Percentiles rank a stretch among this genome's conserved stretches.
Evolutionary conservation across 2,113 vertebrate species (phyloP).

Genomic region (Benitochromis conjunctus): DNA sequence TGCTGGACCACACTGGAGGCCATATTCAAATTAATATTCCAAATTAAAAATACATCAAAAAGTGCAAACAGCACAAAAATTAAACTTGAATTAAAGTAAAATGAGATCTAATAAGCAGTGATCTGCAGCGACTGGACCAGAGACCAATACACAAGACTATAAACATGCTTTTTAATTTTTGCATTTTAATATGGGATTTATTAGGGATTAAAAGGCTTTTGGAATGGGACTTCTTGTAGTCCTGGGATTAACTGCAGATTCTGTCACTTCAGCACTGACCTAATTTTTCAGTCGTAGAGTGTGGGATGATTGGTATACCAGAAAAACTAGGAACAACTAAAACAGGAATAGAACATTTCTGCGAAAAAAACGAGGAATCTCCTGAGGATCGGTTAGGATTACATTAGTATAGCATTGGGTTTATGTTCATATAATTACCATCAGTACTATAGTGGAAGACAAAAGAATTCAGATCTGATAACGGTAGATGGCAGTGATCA

Average conservation of each 20-base stretch:
- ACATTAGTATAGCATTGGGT: background rate
- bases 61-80: background rate
- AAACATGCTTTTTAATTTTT: background rate
- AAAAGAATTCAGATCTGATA: background rate
- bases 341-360: background rate
- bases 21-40: background rate
- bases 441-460: background rate
- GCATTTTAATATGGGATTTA: background rate
- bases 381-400: background rate
- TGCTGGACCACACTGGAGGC: background rate
- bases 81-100: background rate
- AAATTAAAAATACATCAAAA: background rate
- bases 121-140: background rate
- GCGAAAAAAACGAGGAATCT: background rate
- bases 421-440: background rate
- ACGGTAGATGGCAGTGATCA: background rate
- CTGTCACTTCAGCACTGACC: background rate
- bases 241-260: background rate
- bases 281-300: background rate
- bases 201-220: background rate
- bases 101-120: background rate
- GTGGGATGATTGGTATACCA: background rate
- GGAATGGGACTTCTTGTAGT: background rate
- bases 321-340: background rate
- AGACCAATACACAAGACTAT: background rate